A percentile compares a stretch with the other conserved stretches of the same genome.
Evolutionary conservation across 1,140 invertebrate genomes (phyloP).

Genomic region (Drosophila santomea): DNA sequence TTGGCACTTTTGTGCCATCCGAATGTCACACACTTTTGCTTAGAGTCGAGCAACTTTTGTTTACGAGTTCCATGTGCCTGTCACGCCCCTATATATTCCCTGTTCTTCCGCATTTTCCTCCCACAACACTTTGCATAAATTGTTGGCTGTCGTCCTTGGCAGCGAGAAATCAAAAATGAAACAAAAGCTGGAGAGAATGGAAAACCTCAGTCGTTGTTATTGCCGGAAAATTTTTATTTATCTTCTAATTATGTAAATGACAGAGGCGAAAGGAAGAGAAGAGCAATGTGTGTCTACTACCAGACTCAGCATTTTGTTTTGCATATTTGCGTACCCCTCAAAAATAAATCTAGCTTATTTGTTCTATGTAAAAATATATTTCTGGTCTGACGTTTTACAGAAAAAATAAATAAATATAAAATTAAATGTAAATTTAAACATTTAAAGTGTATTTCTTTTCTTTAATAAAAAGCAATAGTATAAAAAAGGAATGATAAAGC

Average conservation of each 20-base stretch:
- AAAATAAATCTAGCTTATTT: too few species aligned
- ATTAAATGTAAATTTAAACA: too few species aligned
- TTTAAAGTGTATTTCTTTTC: not conserved
- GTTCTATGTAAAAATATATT: too few species aligned
- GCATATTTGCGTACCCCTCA: constrained; percentile 42
- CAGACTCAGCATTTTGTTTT: constrained; percentile 42
- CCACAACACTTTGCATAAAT: constrained; percentile 56
- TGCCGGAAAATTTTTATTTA: constrained; percentile 78
- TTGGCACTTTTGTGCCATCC: constrained; percentile 75
- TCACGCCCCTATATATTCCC: constrained; percentile 38
- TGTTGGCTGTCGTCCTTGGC: constrained; percentile 43
- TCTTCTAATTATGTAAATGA: constrained; percentile 80
- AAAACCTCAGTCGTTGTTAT: constrained; percentile 49
- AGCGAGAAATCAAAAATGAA: constrained; percentile 75
- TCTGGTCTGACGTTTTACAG: too few species aligned
- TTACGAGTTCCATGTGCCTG: constrained; percentile 67
- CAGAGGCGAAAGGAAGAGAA: not conserved
- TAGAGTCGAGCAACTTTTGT: constrained; percentile 31
- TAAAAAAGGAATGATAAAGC: not conserved
- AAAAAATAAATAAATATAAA: too few species aligned
- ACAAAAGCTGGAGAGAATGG: constrained; percentile 38
- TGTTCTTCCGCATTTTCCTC: constrained; percentile 27
- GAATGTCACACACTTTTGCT: constrained; percentile 63
- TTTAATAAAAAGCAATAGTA: too few species aligned
- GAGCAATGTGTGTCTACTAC: constrained; percentile 9